Evolutionary conservation across 2,113 vertebrate genomes (phyloP), one percentile per base, ranked within the genome.

Genomic region (Pogona vitticeps): DNA sequence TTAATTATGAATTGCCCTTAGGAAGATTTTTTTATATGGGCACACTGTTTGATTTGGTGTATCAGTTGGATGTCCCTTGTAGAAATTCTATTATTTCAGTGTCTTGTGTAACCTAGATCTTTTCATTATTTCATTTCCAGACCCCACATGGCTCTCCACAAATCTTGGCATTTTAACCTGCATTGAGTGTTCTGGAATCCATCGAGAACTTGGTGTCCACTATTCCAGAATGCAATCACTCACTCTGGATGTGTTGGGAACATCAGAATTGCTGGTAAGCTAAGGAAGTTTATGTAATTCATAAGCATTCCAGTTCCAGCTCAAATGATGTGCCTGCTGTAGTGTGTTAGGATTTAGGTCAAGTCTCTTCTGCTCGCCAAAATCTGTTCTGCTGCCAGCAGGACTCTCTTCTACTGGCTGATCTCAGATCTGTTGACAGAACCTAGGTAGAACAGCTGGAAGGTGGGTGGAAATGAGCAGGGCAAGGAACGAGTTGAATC

Each of bases 161-260:
- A 99, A 99, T 94, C 94, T 99, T 58, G 99, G 99, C 86, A 97
- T 99, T 81, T 94, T 99, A 83, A 99, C 98, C 91, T 99, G 99
- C 83, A 99, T 99, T 67, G 98, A 99, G 91, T 99, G 99, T 91
- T 99, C 98, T 0, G 99, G 99, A 94, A 99, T 99, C 94, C 99
- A 99, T 94, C 96, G 99, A 72, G 99, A 99, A 91, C 97, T 99
- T 90, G 99, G 99, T 0, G 99, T 99, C 84, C 98, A 99, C 93
- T 98, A 98, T 94, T 99, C 99, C 92, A 97, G 99, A 95, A 99
- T 99, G 96, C 99, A 99, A 80, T 99, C 98, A 26, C 97, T 99
- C 91, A 99, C 98, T 3, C 94, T 99, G 93, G 99, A 99, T 61
- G 97, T 98, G 21, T 95, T 99, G 90, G 99, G 98, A 93, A 99